Conservation (phyloP, 1,140 invertebrate genomes). For the Pomacea maculata region DNA sequence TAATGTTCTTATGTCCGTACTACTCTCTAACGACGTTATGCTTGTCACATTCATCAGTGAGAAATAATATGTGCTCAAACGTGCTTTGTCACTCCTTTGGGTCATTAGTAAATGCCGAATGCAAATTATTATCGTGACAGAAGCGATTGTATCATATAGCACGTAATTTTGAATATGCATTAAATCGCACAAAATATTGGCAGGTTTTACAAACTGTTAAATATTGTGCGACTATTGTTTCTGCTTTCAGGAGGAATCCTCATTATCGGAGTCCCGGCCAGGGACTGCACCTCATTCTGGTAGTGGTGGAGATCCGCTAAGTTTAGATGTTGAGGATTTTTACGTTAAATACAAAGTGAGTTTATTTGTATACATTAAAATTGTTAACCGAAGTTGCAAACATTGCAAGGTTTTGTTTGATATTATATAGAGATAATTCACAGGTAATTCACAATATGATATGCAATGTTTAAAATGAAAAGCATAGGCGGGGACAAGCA, state of each 20-base stretch:
- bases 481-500: background rate
- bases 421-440: background rate
- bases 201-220: background rate
- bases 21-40: background rate
- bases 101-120: too few relatives aligned
- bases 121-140: background rate
- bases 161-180: too few relatives aligned
- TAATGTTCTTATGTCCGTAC: too few relatives aligned
- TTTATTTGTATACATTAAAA: background rate
- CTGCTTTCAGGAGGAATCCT: constrained; percentile 55
- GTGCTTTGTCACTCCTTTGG: background rate
- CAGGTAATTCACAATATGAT: background rate
- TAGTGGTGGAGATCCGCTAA: constrained; percentile 71
- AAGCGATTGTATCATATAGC: too few relatives aligned
- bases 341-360: constrained; percentile 93
- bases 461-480: background rate
- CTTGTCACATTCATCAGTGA: background rate
- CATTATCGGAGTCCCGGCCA: constrained; percentile 54
- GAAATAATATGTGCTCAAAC: background rate
- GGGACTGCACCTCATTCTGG: constrained; percentile 48
- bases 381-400: background rate
- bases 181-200: too few relatives aligned
- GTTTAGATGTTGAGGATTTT: constrained; percentile 87
- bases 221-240: background rate
- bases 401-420: background rate